phyloP scores from a whole-genome alignment of 2,888 invertebrate species.

The Plutella xylostella region DNA sequence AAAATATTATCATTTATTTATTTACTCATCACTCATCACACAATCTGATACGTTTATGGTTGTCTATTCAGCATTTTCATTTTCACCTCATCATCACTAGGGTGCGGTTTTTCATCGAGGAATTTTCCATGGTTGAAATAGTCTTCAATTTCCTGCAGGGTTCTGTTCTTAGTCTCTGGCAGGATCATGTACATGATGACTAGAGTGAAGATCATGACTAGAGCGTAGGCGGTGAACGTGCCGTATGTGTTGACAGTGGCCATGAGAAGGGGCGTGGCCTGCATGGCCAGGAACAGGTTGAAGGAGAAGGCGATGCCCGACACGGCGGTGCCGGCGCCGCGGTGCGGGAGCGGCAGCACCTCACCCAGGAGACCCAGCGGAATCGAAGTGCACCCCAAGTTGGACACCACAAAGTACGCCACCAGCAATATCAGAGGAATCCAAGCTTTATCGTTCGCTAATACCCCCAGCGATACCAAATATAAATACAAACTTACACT shows the following conservation, averaged over 20 bases:
- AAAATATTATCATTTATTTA: too few relatives aligned
- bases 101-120: background rate
- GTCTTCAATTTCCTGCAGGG: slow-evolving; percentile 32
- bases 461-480: slow-evolving; percentile 22
- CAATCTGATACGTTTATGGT: too few relatives aligned
- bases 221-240: slow-evolving; percentile 37
- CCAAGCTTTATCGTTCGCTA: slow-evolving; percentile 26
- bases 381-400: slow-evolving; percentile 44
- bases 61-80: background rate
- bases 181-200: slow-evolving; percentile 24
- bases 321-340: slow-evolving; percentile 30
- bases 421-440: slow-evolving; percentile 32
- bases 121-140: slow-evolving; percentile 21
- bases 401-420: slow-evolving; percentile 34
- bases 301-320: slow-evolving; percentile 30
- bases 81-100: background rate
- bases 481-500: slow-evolving; percentile 30
- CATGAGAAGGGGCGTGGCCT: slow-evolving; percentile 33
- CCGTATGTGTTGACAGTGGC: slow-evolving; percentile 32
- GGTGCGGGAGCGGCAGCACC: slow-evolving; percentile 39
- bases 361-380: slow-evolving; percentile 43
- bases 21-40: too few relatives aligned
- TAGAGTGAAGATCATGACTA: slow-evolving; percentile 21
- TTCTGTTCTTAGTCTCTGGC: slow-evolving; percentile 34
- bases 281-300: slow-evolving; percentile 27